Base-by-base conservation (phyloP, 2,113 vertebrate species). In the Gymnorhina tibicen region DNA sequence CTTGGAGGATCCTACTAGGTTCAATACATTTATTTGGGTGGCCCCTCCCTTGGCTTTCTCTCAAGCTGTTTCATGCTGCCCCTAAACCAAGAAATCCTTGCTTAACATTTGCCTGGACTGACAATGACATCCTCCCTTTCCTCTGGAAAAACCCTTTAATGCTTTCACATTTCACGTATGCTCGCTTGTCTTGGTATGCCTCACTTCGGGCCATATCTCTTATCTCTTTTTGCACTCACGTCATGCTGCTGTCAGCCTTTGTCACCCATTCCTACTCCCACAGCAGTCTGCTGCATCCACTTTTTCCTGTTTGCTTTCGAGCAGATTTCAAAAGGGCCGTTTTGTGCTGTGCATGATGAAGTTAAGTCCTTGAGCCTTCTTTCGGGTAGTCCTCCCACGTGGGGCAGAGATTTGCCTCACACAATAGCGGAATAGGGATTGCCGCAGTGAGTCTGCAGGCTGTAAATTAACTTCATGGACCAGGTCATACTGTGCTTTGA, bases 381-480 rank as follows among this genome's bases (percentile, higher is more conserved):
- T 91, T 74, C 0, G 11, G 47, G 56, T 78, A 76, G 81, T 96
- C 53, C 62, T 91, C 91, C 81, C 81, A 80, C 3, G 8, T 84
- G 92, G 85, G 76, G 35, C 73, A 68, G 85, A 74, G 68, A 78
- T 93, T 95, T 91, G 35, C 56, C 60, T 89, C 76, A 39, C 79
- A 93, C 92, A 93, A 94, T 56, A 91, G 91, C 73, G 89, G 88
- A 94, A 75, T 62, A 75, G 67, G 73, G 73, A 84, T 88, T 12
- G 11, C 76, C 84, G 83, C 76, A 86, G 46, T 7, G 10, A 56
- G 79, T 84, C 90, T 94, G 44, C 28, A 58, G 91, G 73, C 91
- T 94, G 86, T 95, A 96, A 96, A 95, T 96, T 95, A 93, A 58
- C 95, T 81, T 93, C 49, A 35, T 89, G 66, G 95, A 79, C 46